Percentiles rank a stretch among this genome's conserved stretches.
These are phyloP conservation scores for Strix occidentalis DNA, from an alignment of 2,797 vertebrate species.

Conservation along the genomic window DNA sequence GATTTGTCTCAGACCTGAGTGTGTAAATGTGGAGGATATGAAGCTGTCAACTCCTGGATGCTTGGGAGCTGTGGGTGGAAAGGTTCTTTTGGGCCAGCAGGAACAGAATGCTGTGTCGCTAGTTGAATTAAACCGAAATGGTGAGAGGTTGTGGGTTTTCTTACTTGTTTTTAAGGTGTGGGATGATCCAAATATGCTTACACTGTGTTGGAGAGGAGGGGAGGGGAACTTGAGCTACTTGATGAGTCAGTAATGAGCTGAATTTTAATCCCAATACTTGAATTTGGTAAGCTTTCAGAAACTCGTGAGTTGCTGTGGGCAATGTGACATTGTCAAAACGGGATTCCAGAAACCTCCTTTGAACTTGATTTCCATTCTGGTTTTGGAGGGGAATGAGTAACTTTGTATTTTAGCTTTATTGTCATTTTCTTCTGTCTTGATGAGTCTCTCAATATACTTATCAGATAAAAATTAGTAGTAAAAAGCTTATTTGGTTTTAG, in stretches of 20 bases:
- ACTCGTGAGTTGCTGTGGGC: fast-evolving
- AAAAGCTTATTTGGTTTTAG: background rate
- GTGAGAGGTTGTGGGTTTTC: background rate
- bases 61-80: background rate
- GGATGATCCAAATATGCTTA: background rate
- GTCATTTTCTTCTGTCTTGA: background rate
- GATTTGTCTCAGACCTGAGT: background rate
- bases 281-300: background rate
- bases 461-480: background rate
- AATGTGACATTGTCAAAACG: background rate
- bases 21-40: background rate
- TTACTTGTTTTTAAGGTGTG: background rate
- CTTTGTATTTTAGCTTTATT: background rate
- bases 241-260: background rate
- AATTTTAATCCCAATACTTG: background rate
- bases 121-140: background rate
- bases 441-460: background rate
- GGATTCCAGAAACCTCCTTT: background rate
- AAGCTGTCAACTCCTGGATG: background rate
- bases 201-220: background rate
- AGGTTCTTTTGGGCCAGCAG: background rate
- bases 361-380: background rate
- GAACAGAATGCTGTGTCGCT: background rate
- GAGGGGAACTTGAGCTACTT: background rate
- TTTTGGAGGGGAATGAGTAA: background rate